A percentile compares a stretch with the other conserved stretches of the same genome.
Evolutionary conservation across 1,140 invertebrate species (phyloP).

Genomic region (Eriosoma lanigerum): DNA sequence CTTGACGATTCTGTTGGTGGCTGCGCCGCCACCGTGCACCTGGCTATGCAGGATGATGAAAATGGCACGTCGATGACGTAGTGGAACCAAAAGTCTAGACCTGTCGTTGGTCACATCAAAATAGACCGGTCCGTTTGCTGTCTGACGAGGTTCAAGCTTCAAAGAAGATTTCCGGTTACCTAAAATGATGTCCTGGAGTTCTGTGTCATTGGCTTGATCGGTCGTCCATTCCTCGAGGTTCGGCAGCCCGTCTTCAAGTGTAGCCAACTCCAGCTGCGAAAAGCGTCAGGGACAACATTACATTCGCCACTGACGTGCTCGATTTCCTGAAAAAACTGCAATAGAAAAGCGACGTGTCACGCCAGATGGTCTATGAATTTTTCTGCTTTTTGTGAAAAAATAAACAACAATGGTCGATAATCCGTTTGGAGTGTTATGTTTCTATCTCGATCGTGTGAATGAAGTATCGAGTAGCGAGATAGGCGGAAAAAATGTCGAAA

Average conservation of each 20-base stretch:
- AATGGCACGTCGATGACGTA: not conserved
- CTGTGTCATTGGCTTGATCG: not conserved
- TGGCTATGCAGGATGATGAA: too few relatives aligned
- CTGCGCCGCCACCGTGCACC: too few relatives aligned
- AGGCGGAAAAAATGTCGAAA: too few relatives aligned
- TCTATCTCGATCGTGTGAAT: conserved; percentile 55
- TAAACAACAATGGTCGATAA: conserved; percentile 57
- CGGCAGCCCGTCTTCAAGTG: not conserved
- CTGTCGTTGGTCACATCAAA: not conserved
- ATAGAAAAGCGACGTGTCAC: conserved; percentile 57
- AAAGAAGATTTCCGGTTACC: not conserved
- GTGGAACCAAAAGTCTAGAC: not conserved
- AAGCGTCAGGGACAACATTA: conserved; percentile 57
- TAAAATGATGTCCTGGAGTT: not conserved
- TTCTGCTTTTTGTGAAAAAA: conserved; percentile 55
- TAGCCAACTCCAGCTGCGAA: conserved; percentile 54
- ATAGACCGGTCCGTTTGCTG: too few relatives aligned
- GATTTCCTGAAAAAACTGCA: conserved; percentile 21
- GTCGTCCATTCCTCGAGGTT: not conserved
- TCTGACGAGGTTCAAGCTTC: not conserved
- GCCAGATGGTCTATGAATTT: conserved; percentile 55
- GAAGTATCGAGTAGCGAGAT: conserved; percentile 56
- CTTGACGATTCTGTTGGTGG: too few relatives aligned
- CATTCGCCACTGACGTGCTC: conserved; percentile 30
- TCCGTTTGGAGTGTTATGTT: conserved; percentile 56